Percentiles rank a stretch among this genome's conserved stretches.
Conservation (phyloP, 2,113 vertebrate genomes). For the Lynx canadensis region DNA sequence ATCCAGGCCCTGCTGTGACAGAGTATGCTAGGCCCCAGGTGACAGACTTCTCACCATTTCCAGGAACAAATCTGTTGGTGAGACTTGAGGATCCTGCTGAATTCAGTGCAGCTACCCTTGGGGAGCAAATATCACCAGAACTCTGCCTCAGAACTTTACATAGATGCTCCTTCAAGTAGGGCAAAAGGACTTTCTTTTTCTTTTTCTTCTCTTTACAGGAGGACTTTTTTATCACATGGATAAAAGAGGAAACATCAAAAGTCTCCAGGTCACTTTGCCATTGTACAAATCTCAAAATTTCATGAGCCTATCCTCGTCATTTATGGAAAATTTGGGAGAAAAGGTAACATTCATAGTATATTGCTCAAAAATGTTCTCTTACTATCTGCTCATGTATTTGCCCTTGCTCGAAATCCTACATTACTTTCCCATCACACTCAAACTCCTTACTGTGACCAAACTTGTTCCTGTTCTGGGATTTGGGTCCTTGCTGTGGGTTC, state of each 20-base stretch:
- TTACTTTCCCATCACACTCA: not conserved
- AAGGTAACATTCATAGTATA: not conserved
- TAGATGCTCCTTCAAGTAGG: not conserved
- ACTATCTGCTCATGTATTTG: not conserved
- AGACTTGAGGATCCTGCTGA: not conserved
- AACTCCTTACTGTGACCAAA: not conserved
- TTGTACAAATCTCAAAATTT: not conserved
- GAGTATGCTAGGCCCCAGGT: not conserved
- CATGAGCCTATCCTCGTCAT: not conserved
- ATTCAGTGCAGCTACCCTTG: not conserved
- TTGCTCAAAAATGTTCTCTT: not conserved
- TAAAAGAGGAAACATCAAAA: not conserved
- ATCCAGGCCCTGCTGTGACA: accelerated
- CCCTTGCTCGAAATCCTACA: not conserved
- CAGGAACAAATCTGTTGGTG: not conserved
- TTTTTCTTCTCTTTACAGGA: not conserved
- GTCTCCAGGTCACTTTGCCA: not conserved
- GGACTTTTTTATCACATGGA: not conserved
- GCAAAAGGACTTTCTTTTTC: no score
- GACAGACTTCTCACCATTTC: not conserved
- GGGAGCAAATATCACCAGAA: not conserved
- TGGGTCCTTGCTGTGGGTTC: not conserved
- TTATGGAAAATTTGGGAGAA: not conserved
- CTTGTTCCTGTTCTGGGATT: not conserved
- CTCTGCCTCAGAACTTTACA: not conserved